Conservation (phyloP, 2,888 invertebrate species). For the Oscheius sp. region DNA sequence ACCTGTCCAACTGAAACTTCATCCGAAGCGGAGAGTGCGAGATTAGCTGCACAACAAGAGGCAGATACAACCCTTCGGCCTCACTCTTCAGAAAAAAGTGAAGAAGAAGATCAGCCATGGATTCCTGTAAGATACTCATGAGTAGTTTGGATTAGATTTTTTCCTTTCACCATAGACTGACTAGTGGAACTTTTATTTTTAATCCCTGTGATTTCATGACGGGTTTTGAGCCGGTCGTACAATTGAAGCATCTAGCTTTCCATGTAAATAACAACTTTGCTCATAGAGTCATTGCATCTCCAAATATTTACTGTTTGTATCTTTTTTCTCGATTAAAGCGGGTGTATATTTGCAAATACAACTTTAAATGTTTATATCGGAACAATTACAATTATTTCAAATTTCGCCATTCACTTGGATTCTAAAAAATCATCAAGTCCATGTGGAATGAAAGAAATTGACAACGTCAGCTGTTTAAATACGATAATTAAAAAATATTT, state of each 20-base stretch:
- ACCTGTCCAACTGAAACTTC: constrained; percentile 24
- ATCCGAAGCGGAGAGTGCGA: constrained; percentile 28
- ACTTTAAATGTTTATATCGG: too few species aligned
- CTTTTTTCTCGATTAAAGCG: too few species aligned
- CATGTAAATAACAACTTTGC: too few species aligned
- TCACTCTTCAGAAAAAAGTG: neutral
- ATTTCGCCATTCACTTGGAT: too few species aligned
- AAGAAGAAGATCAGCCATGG: constrained; percentile 15
- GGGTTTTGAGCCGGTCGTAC: neutral
- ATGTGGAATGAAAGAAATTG: too few species aligned
- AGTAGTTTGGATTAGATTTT: neutral
- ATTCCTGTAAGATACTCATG: neutral
- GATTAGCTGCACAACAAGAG: neutral
- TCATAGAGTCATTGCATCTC: too few species aligned
- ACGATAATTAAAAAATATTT: neutral
- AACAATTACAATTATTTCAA: too few species aligned
- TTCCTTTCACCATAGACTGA: neutral
- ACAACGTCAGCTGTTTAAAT: too few species aligned
- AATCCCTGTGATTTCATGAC: neutral
- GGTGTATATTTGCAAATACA: too few species aligned
- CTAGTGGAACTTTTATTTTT: neutral
- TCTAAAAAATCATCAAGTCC: too few species aligned
- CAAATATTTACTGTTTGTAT: too few species aligned
- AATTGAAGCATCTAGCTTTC: too few species aligned
- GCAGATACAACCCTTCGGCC: neutral